Base-by-base conservation (phyloP, 1,140 invertebrate genomes). In the Microvelia longipes region DNA sequence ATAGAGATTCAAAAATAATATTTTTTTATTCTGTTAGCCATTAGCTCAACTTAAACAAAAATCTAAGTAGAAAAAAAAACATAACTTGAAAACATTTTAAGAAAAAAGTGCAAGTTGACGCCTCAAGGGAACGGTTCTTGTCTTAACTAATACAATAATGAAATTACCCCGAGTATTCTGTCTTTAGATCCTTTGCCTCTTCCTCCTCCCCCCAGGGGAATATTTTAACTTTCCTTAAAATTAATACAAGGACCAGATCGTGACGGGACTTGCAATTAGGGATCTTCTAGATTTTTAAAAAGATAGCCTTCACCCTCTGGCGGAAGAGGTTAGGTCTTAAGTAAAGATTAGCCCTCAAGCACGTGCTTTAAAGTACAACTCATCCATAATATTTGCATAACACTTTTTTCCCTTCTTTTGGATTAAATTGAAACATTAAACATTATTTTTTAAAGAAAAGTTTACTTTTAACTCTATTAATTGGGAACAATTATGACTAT, bases 361-460 rank as follows among this genome's bases (percentile, higher is more conserved):
- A 50, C 35, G 35, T 50, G 35, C 35, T 50, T 50, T 50, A 11
- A n/a, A n/a, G 5, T 19, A 50, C 35, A 11, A 50, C 35, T 19
- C 35, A 50, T 50, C 35, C 35, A 67, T 27, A 67, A 13, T n/a
- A 67, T 67, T 13, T n/a, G 66, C 24, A 67, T 67, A 67, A n/a
- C 28, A 67, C 11, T n/a, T 14, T 27, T 28, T n/a, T 5, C 11
- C 11, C 5, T 28, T 67, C 28, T 29, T 67, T 27, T 27, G 27
- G 26, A 67, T 67, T 2, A 69, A 63, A 69, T n/a, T 15, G 29
- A 30, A 19, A 11, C 19, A 68, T 24, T 60, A 60, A 26, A 50
- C 26, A 30, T 60, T n/a, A n/a, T n/a, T n/a, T n/a, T n/a, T n/a
- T n/a, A n/a, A n/a, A n/a, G n/a, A n/a, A n/a, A n/a, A n/a, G n/a